These are phyloP conservation scores for Paramormyrops kingsleyae DNA, from an alignment of 2,113 vertebrate species.

Conservation along the genomic window DNA sequence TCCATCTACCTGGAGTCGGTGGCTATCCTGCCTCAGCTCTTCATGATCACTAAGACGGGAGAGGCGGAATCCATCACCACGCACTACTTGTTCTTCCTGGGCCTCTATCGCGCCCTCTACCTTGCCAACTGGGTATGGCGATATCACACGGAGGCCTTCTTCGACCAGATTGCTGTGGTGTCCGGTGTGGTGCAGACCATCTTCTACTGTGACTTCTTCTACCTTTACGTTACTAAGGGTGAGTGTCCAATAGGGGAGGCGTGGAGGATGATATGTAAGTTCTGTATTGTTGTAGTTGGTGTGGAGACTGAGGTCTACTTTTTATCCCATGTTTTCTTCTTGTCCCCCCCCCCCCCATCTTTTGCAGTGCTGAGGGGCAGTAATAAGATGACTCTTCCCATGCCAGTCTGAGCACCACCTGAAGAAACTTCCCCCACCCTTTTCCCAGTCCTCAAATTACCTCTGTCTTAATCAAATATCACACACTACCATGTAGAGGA, in stretches of 20 bases:
- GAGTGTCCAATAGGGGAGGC: conserved; percentile 22
- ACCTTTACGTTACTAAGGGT: conserved; percentile 92
- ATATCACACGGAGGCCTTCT: conserved; percentile 86
- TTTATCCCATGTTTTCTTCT: not conserved
- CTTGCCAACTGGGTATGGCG: conserved; percentile 95
- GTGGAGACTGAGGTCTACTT: not conserved
- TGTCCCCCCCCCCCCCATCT: not conserved
- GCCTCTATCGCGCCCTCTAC: conserved; percentile 88
- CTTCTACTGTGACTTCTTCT: conserved; percentile 99
- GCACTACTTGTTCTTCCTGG: conserved; percentile 93
- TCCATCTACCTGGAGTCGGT: conserved; percentile 96
- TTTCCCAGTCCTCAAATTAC: not conserved
- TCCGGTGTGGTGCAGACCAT: conserved; percentile 96
- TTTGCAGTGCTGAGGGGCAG: conserved; percentile 56
- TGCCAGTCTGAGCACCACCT: conserved; percentile 52
- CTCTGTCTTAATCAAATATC: not conserved
- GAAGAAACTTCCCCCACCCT: not conserved
- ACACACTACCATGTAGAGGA: not conserved
- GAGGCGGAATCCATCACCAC: conserved; percentile 96
- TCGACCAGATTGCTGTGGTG: conserved; percentile 90
- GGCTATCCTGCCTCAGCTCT: conserved; percentile 93
- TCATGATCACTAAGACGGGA: conserved; percentile 96
- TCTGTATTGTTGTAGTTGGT: not conserved
- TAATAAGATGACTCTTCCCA: conserved; percentile 64
- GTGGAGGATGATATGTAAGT: not conserved